phyloP scores from a whole-genome alignment of 2,797 vertebrate species.

The Valencia hispanica region DNA sequence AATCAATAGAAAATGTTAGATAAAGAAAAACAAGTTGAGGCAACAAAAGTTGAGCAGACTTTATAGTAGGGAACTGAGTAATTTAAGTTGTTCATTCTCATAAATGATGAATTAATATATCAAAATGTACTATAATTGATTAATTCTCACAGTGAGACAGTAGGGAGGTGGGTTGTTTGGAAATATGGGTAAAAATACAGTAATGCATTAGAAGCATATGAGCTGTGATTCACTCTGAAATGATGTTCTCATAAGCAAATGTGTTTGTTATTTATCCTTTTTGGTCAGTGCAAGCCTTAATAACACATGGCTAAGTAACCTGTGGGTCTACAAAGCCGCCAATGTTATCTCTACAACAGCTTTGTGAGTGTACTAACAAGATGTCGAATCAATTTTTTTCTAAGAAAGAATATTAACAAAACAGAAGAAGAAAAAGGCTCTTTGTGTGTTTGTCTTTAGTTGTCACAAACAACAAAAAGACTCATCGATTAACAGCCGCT shows the following conservation, averaged over 20 bases:
- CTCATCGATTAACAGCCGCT: conserved; percentile 59
- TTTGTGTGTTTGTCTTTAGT: conserved; percentile 52
- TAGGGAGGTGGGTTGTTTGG: conserved; percentile 26
- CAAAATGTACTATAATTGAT: conserved; percentile 35
- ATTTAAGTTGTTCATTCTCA: not conserved
- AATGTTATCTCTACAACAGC: not conserved
- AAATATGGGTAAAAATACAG: conserved; percentile 26
- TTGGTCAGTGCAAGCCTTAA: conserved; percentile 13
- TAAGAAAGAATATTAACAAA: conserved; percentile 4
- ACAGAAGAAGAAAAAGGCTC: conserved; percentile 34
- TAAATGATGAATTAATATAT: not conserved
- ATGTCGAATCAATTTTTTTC: not conserved
- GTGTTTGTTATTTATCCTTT: conserved; percentile 14
- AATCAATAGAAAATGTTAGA: not conserved
- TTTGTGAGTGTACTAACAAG: conserved; percentile 1
- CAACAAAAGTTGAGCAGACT: not conserved
- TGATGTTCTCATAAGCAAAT: conserved; percentile 3
- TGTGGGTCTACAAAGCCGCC: not conserved
- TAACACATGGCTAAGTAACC: conserved; percentile 2
- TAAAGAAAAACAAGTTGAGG: not conserved
- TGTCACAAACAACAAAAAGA: conserved; percentile 55
- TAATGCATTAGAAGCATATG: conserved; percentile 23
- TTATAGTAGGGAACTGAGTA: not conserved
- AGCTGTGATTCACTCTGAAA: not conserved
- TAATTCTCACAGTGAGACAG: conserved; percentile 47